Conservation (phyloP, 2,888 invertebrate genomes). For the Fragum whitleyi region DNA sequence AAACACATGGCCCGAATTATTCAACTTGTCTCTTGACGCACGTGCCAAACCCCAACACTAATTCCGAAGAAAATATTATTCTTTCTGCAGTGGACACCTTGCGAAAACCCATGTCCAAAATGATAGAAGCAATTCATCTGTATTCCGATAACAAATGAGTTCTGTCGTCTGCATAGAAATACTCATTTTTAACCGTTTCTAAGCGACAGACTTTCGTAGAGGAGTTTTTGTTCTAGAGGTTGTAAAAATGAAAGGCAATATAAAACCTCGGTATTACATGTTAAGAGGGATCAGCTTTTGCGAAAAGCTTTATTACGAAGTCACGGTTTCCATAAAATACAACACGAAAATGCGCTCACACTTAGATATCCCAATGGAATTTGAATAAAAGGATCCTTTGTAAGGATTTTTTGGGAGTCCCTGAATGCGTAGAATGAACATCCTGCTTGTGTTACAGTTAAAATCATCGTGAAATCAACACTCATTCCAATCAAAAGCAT, state of each 20-base stretch:
- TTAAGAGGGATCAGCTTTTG: too few relatives aligned
- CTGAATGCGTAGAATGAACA: too few relatives aligned
- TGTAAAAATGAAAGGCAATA: background rate
- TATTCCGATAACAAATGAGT: conserved; percentile 56
- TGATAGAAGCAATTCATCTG: conserved; percentile 65
- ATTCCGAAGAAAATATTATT: conserved; percentile 67
- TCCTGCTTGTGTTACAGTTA: too few relatives aligned
- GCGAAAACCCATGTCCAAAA: conserved; percentile 57
- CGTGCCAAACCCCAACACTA: conserved; percentile 31
- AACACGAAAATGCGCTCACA: background rate
- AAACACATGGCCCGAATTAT: conserved; percentile 17
- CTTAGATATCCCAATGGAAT: background rate
- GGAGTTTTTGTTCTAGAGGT: conserved; percentile 12
- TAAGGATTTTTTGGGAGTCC: too few relatives aligned
- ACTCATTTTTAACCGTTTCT: conserved; percentile 62
- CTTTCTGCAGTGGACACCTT: conserved; percentile 49
- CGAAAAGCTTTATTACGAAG: background rate
- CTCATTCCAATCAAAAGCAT: too few relatives aligned
- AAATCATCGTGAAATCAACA: too few relatives aligned
- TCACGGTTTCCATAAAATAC: conserved; percentile 1
- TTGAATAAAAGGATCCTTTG: background rate
- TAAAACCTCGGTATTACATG: background rate
- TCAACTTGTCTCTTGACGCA: conserved; percentile 20
- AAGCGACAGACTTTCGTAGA: conserved; percentile 38
- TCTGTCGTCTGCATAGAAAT: conserved; percentile 55